Percentiles rank a stretch among this genome's conserved stretches.
Conservation (phyloP, 1,140 invertebrate species). For the Trichogramma pretiosum region DNA sequence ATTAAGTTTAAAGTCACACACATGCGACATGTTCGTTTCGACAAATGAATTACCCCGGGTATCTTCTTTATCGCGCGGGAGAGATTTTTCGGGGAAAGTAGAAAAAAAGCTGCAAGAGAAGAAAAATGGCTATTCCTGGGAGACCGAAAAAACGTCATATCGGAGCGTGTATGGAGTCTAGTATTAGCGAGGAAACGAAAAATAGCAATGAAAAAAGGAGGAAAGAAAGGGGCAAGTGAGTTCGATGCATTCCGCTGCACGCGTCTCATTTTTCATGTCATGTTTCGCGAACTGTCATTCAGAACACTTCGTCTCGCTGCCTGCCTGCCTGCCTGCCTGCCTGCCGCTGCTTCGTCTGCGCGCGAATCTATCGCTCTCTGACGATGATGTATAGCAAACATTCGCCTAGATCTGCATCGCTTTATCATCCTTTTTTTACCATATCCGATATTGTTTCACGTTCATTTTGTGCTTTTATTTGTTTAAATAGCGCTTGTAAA, state of each 20-base stretch:
- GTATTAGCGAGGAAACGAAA: not conserved
- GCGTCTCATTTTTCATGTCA: conserved; percentile 22
- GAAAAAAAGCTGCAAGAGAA: not conserved
- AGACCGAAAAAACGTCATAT: no score
- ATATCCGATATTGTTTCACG: not conserved
- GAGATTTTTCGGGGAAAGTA: no score
- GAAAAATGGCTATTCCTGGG: no score
- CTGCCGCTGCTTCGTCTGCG: no score
- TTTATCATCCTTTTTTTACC: not conserved
- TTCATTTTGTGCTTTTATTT: no score
- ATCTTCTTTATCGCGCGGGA: no score
- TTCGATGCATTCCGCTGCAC: conserved; percentile 14
- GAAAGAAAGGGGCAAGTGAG: not conserved
- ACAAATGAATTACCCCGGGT: no score
- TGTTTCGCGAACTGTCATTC: conserved; percentile 16
- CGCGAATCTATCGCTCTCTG: no score
- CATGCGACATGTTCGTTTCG: no score
- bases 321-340: not conserved
- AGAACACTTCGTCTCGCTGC: conserved; percentile 22
- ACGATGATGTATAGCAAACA: conserved; percentile 26
- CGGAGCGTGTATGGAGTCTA: no score
- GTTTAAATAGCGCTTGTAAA: no score
- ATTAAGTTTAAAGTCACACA: no score
- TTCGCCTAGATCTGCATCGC: not conserved
- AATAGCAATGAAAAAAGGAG: not conserved